These are phyloP conservation scores for Heliconius nattereri DNA, from an alignment of 1,140 invertebrate genomes.

Conservation along the genomic window DNA sequence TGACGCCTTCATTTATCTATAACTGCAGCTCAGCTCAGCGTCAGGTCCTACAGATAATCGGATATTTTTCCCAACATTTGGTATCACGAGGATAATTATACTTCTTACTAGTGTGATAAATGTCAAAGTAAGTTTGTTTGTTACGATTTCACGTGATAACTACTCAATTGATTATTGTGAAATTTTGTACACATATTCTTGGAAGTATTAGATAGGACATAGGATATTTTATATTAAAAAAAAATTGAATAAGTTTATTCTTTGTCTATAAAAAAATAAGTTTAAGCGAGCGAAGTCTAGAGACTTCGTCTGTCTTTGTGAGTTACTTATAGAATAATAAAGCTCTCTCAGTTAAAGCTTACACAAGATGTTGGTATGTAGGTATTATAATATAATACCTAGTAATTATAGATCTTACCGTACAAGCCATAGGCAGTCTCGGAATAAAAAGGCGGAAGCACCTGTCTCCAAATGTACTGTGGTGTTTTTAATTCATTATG, in stretches of 20 bases:
- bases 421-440: background rate
- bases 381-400: too few species aligned
- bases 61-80: constrained; percentile 12
- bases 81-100: background rate
- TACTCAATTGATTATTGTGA: too few species aligned
- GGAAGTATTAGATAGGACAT: too few species aligned
- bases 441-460: background rate
- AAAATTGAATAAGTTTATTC: too few species aligned
- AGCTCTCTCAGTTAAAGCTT: background rate
- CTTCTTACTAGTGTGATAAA: too few species aligned
- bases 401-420: background rate
- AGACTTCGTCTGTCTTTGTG: too few species aligned
- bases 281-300: too few species aligned
- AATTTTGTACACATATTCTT: too few species aligned
- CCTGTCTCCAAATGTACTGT: background rate
- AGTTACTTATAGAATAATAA: background rate
- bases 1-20: constrained; percentile 69
- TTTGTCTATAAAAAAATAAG: too few species aligned
- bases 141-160: too few species aligned
- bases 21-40: constrained; percentile 47
- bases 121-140: too few species aligned
- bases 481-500: background rate
- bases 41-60: constrained; percentile 31
- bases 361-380: background rate
- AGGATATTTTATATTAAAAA: too few species aligned